These are phyloP conservation scores for Cacoxenus indagator DNA, from an alignment of 2,888 invertebrate species.

Conservation along the genomic window DNA sequence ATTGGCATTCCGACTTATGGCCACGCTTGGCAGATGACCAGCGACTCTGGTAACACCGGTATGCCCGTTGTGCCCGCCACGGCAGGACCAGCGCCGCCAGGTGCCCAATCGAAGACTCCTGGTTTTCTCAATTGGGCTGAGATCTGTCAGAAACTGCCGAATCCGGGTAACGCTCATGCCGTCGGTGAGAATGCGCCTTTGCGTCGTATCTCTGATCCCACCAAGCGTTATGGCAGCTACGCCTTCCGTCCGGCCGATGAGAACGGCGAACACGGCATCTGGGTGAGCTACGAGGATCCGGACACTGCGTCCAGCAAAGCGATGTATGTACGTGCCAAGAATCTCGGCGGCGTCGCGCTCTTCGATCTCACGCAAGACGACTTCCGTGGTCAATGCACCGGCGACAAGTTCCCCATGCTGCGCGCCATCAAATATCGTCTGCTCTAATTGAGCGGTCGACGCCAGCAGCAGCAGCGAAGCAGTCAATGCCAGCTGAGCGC, in stretches of 20 bases:
- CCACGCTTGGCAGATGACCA: conserved; percentile 83
- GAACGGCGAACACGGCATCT: conserved; percentile 79
- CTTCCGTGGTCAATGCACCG: conserved; percentile 84
- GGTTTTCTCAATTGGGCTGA: conserved; percentile 85
- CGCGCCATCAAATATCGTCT: conserved; percentile 80
- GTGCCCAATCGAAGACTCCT: conserved; percentile 79
- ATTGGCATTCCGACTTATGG: conserved; percentile 81
- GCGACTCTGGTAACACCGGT: conserved; percentile 81
- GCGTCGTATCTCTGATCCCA: conserved; percentile 83
- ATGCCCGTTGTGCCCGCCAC: conserved; percentile 79
- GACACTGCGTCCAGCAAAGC: conserved; percentile 87
- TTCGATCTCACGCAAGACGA: conserved; percentile 84
- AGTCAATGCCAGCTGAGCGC: too few relatives aligned
- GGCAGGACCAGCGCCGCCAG: conserved; percentile 80
- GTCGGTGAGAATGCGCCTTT: conserved; percentile 76
- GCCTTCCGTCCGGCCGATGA: conserved; percentile 80
- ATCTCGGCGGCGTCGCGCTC: conserved; percentile 83
- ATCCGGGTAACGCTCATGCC: conserved; percentile 74
- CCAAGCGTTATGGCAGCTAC: conserved; percentile 84
- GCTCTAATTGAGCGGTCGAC: conserved; percentile 39
- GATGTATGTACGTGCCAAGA: conserved; percentile 79
- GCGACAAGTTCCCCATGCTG: conserved; percentile 84
- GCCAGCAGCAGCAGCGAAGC: too few relatives aligned
- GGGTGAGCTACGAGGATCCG: conserved; percentile 87
- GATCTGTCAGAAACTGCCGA: conserved; percentile 81